phyloP scores from a whole-genome alignment of 53 echinoderm and acorn worm species.

The Astropecten irregularis region DNA sequence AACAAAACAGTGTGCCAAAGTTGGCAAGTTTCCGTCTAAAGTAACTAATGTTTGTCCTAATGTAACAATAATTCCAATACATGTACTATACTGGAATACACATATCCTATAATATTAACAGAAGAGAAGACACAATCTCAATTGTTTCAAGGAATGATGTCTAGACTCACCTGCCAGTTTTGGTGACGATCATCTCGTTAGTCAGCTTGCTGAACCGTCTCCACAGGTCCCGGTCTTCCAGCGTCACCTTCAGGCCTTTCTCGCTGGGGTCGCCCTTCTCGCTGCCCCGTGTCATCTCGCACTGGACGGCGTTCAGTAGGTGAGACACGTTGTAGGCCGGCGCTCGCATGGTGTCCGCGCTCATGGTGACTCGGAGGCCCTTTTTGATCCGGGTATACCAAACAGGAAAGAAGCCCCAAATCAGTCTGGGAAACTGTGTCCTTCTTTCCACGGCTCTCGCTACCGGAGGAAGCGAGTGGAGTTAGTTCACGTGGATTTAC shows the following conservation, averaged over 20 bases:
- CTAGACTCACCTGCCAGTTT: conserved; percentile 85
- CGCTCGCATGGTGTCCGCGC: conserved; percentile 64
- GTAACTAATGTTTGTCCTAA: too few species aligned
- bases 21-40: too few species aligned
- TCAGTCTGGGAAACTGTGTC: neutral
- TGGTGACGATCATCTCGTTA: conserved; percentile 99
- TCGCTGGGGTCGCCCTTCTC: conserved; percentile 85
- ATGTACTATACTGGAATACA: too few species aligned
- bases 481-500: too few species aligned
- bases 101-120: too few species aligned
- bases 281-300: conserved; percentile 71
- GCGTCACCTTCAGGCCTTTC: conserved; percentile 78
- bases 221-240: conserved; percentile 89
- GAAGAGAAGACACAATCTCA: too few species aligned
- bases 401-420: too few species aligned
- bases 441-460: too few species aligned
- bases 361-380: neutral
- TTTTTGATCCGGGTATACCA: neutral
- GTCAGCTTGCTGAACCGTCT: conserved; percentile 86
- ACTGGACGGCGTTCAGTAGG: conserved; percentile 77
- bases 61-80: too few species aligned
- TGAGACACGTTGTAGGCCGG: conserved; percentile 74
- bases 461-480: too few species aligned
- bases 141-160: too few species aligned
- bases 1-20: too few species aligned